A percentile compares a stretch with the other conserved stretches of the same genome.
Evolutionary conservation across 1,140 invertebrate species (phyloP).

Genomic region (Heliconius nattereri): DNA sequence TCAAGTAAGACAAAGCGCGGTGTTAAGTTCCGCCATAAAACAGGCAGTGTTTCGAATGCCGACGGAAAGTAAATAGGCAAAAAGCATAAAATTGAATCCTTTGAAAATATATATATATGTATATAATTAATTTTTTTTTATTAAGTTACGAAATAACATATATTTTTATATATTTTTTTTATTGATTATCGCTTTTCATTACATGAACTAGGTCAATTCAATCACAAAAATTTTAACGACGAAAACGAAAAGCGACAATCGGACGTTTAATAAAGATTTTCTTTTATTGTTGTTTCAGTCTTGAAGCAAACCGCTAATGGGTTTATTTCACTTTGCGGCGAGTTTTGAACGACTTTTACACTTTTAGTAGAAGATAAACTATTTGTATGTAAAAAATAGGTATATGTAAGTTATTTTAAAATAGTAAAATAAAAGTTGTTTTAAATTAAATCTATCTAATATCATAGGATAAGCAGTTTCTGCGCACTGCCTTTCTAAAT

Average conservation of each 20-base stretch:
- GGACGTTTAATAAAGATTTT: conserved; percentile 12
- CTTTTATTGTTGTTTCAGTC: conserved; percentile 9
- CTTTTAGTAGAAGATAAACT: neutral
- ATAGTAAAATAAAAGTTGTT: too few relatives aligned
- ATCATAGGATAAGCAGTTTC: too few relatives aligned
- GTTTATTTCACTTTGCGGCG: conserved; percentile 8
- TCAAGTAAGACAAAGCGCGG: too few relatives aligned
- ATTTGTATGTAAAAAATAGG: neutral
- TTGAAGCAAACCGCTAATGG: conserved; percentile 1
- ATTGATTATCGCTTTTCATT: neutral
- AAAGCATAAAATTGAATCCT: too few relatives aligned
- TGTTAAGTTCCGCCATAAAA: too few relatives aligned
- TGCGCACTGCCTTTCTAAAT: too few relatives aligned
- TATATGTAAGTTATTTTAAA: neutral
- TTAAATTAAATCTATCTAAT: too few relatives aligned
- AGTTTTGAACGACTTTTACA: neutral
- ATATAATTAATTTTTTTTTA: neutral
- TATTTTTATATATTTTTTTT: too few relatives aligned
- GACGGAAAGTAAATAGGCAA: too few relatives aligned
- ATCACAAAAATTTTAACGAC: conserved; percentile 10
- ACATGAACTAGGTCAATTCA: conserved; percentile 1
- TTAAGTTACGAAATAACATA: neutral
- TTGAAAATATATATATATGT: too few relatives aligned
- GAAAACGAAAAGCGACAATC: neutral
- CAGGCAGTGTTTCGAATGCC: too few relatives aligned